Base-by-base conservation (phyloP, 2,113 vertebrate species). In the Percopsis transmontana region DNA sequence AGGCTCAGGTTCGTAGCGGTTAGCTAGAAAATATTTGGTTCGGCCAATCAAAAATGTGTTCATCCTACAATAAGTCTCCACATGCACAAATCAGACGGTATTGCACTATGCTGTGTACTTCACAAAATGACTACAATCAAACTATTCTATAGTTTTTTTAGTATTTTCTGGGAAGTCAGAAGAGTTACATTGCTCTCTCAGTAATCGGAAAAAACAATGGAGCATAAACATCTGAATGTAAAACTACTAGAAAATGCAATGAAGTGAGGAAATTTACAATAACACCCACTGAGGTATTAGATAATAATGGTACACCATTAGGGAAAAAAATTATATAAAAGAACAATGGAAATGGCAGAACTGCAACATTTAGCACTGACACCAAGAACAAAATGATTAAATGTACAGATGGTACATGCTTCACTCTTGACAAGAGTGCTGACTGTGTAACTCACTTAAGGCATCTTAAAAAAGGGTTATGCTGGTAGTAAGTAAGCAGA, bases 21-120 rank as follows among this genome's bases (percentile, higher is more conserved):
- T 92, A 93, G 94, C 94, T 96, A 95, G 93, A 94, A 95, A 94
- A 94, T 94, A 95, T 94, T 82, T 20, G 70, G 87, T 80, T 93
- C 83, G 92, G 93, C 96, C 94, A 93, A 95, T 95, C 93, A 93
- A 95, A 94, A 92, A 73, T 87, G 88, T 74, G 84, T 89, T 93
- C 91, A 91, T 66, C 87, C 74, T 66, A 79, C 88, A 82, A 51
- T 70, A 42, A 24, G 23, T 63, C 40, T 67, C 76, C 5, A 76
- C 79, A 87, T 89, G 82, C 84, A 90, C 72, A 90, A 64, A 74
- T 81, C 68, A 81, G 76, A 82, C 81, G 68, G 74, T 83, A 85
- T 86, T 88, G 81, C 79, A 86, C 60, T 24, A 39, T 56, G 23
- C 79, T 67, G 58, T 80, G 52, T 62, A 74, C 62, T 80, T 81